Evolutionary conservation across 2,797 vertebrate genomes (phyloP).

Genomic region (Oreochromis mossambicus): DNA sequence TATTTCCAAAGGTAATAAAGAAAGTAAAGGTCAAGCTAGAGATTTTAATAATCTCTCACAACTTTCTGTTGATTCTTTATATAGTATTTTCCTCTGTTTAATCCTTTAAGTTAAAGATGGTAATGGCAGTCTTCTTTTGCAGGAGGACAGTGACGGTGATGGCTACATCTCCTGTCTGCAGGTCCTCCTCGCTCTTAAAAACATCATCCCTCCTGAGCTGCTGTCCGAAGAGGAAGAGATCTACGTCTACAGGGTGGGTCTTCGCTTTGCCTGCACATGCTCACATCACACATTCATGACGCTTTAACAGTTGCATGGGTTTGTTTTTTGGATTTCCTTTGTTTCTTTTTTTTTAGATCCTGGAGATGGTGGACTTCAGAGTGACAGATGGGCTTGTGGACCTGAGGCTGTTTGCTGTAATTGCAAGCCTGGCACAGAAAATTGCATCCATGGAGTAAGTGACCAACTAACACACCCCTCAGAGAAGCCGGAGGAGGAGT

Average conservation of each 20-base stretch:
- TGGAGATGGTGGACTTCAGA: constrained; percentile 90
- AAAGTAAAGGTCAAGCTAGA: background rate
- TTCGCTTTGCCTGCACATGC: background rate
- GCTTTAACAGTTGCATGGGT: background rate
- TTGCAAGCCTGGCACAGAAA: constrained; percentile 90
- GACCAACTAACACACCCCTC: constrained; percentile 28
- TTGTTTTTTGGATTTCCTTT: background rate
- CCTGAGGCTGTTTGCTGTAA: constrained; percentile 88
- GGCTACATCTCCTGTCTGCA: constrained; percentile 76
- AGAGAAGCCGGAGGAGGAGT: constrained; percentile 24
- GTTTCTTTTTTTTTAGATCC: constrained; percentile 73
- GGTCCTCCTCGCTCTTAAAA: constrained; percentile 75
- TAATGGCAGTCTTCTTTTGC: background rate
- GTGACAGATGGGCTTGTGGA: constrained; percentile 94
- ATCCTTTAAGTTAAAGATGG: background rate
- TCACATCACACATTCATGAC: background rate
- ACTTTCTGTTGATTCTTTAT: background rate
- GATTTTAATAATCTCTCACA: background rate
- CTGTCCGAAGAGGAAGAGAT: constrained; percentile 80
- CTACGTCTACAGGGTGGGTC: constrained; percentile 72
- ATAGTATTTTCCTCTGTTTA: background rate
- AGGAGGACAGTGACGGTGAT: constrained; percentile 74
- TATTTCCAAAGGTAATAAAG: background rate
- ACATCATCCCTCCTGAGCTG: constrained; percentile 67
- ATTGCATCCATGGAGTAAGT: constrained; percentile 90